Percentiles rank a stretch among this genome's conserved stretches.
These are phyloP conservation scores for Harpalus rubripes DNA, from an alignment of 2,888 invertebrate genomes.

Conservation along the genomic window DNA sequence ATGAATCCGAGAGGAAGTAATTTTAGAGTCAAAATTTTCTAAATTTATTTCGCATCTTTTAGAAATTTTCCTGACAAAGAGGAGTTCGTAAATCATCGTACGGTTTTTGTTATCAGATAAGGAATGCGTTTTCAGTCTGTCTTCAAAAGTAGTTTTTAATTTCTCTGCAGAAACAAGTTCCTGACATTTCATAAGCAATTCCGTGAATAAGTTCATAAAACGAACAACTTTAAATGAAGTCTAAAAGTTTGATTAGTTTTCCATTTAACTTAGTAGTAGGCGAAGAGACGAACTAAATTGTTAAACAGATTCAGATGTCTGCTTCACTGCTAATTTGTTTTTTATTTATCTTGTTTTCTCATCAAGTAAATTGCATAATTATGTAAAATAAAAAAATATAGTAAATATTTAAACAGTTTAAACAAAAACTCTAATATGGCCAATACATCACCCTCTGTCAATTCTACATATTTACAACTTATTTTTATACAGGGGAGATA, in stretches of 20 bases:
- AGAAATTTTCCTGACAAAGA: conserved; percentile 12
- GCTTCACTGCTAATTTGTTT: conserved; percentile 13
- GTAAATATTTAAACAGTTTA: not conserved
- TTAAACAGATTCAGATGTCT: conserved; percentile 20
- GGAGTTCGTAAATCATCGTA: conserved; percentile 33
- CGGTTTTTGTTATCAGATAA: conserved; percentile 38
- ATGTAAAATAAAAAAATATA: not conserved
- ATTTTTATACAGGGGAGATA: too few species aligned
- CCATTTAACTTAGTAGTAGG: conserved; percentile 41
- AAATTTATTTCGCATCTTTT: conserved; percentile 10
- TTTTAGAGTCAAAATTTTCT: conserved; percentile 8
- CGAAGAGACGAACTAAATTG: conserved; percentile 21
- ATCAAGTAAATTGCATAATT: conserved; percentile 18
- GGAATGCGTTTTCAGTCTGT: conserved; percentile 8
- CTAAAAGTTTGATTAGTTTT: conserved; percentile 62
- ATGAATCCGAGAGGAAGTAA: conserved; percentile 15
- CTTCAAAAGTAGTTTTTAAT: conserved; percentile 37
- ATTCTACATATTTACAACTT: too few species aligned
- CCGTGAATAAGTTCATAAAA: conserved; percentile 56
- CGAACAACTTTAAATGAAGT: conserved; percentile 47
- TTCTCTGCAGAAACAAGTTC: conserved; percentile 30
- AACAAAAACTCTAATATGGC: not conserved
- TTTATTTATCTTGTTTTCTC: not conserved
- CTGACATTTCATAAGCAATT: conserved; percentile 51
- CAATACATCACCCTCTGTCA: too few species aligned